A percentile compares a stretch with the other conserved stretches of the same genome.
Conservation (phyloP, 2,113 vertebrate species). For the Stigmatopora argus region DNA sequence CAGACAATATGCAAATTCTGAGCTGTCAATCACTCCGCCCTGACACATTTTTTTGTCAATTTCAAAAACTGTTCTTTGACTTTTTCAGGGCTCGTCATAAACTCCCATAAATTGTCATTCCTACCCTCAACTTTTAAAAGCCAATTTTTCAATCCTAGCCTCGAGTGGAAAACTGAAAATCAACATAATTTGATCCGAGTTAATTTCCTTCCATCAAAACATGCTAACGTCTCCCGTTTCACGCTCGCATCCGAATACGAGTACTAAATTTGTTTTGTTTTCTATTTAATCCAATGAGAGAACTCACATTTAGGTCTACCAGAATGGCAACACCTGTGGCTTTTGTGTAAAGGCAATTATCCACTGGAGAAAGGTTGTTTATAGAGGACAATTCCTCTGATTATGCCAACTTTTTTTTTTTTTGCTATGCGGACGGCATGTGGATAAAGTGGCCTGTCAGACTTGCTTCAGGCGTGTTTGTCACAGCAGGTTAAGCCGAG, state of each 20-base stretch:
- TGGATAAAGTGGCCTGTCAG: slow-evolving; percentile 24
- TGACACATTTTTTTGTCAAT: neutral
- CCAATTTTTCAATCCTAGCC: no score
- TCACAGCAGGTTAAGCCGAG: slow-evolving; percentile 26
- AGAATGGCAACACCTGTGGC: neutral
- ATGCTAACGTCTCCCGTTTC: no score
- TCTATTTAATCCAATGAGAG: no score
- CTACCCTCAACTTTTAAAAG: no score
- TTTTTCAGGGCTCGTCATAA: neutral
- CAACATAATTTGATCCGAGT: no score
- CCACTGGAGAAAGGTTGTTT: neutral
- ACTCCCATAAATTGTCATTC: no score
- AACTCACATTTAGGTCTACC: neutral
- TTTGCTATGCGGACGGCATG: slow-evolving; percentile 20
- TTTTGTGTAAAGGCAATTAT: neutral
- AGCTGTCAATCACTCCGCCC: neutral
- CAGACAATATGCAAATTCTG: neutral
- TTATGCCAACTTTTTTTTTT: neutral
- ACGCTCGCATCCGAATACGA: no score
- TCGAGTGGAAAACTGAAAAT: no score
- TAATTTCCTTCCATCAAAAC: no score
- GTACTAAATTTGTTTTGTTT: no score
- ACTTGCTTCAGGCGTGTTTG: slow-evolving; percentile 24
- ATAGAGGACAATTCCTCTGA: neutral
- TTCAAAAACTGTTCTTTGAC: neutral